These are phyloP conservation scores for Drosophila nigrodunni DNA, from an alignment of 1,140 invertebrate species.

Conservation along the genomic window DNA sequence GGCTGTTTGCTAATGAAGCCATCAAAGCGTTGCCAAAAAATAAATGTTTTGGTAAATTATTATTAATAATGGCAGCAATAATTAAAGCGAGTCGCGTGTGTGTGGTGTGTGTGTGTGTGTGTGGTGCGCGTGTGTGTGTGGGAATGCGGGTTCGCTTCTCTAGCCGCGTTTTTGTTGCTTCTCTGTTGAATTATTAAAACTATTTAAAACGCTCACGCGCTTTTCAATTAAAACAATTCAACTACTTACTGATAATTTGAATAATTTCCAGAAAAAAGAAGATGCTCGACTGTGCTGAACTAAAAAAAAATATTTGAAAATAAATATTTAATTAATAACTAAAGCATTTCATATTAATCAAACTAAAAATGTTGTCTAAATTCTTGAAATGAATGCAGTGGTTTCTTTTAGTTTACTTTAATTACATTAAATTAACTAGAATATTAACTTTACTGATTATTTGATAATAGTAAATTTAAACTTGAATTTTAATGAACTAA, in stretches of 20 bases:
- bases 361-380: no score
- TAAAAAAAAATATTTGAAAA: no score
- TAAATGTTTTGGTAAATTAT: constrained; percentile 68
- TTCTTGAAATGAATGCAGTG: no score
- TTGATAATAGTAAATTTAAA: no score
- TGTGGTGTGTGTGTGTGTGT: neutral
- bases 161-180: constrained; percentile 11
- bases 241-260: constrained; percentile 43
- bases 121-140: constrained; percentile 3
- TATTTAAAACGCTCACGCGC: constrained; percentile 58
- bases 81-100: constrained; percentile 57
- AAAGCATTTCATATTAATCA: no score
- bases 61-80: constrained; percentile 73
- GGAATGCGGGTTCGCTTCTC: constrained; percentile 15
- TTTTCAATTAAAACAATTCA: constrained; percentile 63
- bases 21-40: constrained; percentile 57
- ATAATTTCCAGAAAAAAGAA: constrained; percentile 9
- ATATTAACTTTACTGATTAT: no score
- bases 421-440: no score
- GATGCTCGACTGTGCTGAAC: no score
- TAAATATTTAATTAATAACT: no score
- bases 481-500: no score
- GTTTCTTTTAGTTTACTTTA: no score
- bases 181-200: constrained; percentile 48
- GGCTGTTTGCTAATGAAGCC: constrained; percentile 46